Evolutionary conservation across 1,140 invertebrate species (phyloP).

Genomic region (Lerema accius): DNA sequence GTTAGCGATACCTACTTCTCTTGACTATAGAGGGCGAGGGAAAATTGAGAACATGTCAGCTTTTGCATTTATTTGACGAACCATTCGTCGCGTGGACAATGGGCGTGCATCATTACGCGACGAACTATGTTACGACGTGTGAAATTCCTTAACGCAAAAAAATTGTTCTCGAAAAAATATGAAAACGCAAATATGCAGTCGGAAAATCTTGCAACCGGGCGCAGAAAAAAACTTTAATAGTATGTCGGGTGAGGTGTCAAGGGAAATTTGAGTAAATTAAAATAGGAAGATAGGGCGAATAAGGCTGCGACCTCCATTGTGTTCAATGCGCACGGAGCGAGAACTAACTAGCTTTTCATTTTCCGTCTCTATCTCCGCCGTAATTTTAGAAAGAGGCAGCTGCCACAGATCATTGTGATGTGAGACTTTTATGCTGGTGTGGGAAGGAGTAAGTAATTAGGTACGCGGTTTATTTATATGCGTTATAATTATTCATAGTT

Average conservation of each 20-base stretch:
- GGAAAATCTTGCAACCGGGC: slow-evolving; percentile 41
- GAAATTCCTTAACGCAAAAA: slow-evolving; percentile 21
- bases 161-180: slow-evolving; percentile 20
- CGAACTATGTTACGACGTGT: slow-evolving; percentile 9
- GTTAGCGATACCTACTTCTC: slow-evolving; percentile 23
- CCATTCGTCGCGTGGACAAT: slow-evolving; percentile 14
- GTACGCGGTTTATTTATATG: slow-evolving; percentile 64
- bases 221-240: slow-evolving; percentile 67
- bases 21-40: slow-evolving; percentile 5
- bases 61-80: slow-evolving; percentile 11
- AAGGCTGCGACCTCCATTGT: slow-evolving; percentile 66
- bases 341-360: slow-evolving; percentile 72
- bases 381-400: slow-evolving; percentile 44
- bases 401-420: slow-evolving; percentile 53
- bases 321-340: slow-evolving; percentile 56
- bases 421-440: slow-evolving; percentile 58
- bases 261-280: slow-evolving; percentile 82
- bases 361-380: slow-evolving; percentile 43
- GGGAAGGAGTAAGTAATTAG: slow-evolving; percentile 74
- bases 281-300: slow-evolving; percentile 80
- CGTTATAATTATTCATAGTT: slow-evolving; percentile 47
- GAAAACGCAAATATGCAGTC: slow-evolving; percentile 9
- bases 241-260: slow-evolving; percentile 75
- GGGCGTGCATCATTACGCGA: slow-evolving; percentile 21
- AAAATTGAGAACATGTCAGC: slow-evolving; percentile 10